These are phyloP conservation scores for Peromyscus melanophrys DNA, from an alignment of 2,797 vertebrate species.

Conservation along the genomic window DNA sequence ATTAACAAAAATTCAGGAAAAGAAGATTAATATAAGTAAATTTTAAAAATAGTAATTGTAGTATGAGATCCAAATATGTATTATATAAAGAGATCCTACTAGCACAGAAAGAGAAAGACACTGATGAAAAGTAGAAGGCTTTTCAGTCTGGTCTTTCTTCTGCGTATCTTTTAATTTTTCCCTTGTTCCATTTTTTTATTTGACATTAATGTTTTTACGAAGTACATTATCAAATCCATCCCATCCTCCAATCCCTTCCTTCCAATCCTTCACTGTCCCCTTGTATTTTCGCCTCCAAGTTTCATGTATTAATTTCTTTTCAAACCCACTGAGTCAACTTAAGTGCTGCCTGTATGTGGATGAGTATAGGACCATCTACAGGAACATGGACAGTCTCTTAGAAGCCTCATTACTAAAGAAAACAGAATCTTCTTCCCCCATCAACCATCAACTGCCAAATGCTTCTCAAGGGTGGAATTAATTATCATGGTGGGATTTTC, in stretches of 20 bases:
- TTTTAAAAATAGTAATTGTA: background rate
- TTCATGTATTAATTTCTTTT: background rate
- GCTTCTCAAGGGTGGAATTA: background rate
- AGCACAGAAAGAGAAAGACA: background rate
- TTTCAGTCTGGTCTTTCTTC: background rate
- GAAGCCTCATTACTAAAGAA: background rate
- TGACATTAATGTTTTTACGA: background rate
- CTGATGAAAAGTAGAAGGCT: background rate
- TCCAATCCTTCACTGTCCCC: background rate
- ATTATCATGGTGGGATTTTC: background rate
- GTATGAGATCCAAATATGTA: background rate
- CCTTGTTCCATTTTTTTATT: background rate
- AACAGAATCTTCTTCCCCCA: background rate
- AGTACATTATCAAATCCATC: background rate
- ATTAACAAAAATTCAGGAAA: background rate
- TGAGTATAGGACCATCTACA: background rate
- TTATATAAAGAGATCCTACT: background rate
- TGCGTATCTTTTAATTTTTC: background rate
- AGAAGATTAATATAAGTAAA: background rate
- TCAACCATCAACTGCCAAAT: background rate
- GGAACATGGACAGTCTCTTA: background rate
- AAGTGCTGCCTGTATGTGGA: background rate
- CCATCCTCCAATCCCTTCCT: background rate
- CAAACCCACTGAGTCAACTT: background rate
- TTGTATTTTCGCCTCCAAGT: background rate